Conservation (phyloP, 2,888 invertebrate genomes). For the Dolomedes plantarius region DNA sequence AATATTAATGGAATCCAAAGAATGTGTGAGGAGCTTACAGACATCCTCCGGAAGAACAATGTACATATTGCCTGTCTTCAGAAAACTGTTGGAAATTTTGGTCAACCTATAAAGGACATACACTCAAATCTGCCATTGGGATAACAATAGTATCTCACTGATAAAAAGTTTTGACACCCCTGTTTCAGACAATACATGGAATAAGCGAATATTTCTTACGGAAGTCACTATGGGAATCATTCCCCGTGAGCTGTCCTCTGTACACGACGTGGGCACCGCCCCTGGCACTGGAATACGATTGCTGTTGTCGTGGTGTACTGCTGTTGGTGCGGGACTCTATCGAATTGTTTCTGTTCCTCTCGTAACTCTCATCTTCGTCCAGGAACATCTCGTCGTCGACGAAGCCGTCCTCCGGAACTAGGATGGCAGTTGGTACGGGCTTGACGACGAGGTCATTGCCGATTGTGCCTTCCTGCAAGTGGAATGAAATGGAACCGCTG, state of each 20-base stretch:
- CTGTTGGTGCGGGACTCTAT: neutral
- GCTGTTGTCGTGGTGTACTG: neutral
- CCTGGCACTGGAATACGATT: neutral
- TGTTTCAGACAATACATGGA: too few species aligned
- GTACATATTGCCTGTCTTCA: too few species aligned
- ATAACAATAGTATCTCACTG: too few species aligned
- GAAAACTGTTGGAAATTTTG: too few species aligned
- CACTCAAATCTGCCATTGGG: too few species aligned
- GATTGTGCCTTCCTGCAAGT: slow-evolving; percentile 90
- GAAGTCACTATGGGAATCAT: slow-evolving; percentile 67
- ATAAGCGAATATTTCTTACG: too few species aligned
- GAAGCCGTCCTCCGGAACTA: slow-evolving; percentile 67
- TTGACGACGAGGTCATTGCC: slow-evolving; percentile 91
- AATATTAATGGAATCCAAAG: too few species aligned
- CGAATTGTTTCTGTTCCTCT: slow-evolving; percentile 35
- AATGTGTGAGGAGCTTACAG: too few species aligned
- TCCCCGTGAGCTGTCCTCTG: slow-evolving; percentile 79
- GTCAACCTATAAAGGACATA: too few species aligned
- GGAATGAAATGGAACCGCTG: too few species aligned
- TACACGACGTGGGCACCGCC: slow-evolving; percentile 83
- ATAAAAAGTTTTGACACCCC: too few species aligned
- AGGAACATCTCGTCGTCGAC: slow-evolving; percentile 85
- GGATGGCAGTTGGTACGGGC: slow-evolving; percentile 82
- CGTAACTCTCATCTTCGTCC: slow-evolving; percentile 80
- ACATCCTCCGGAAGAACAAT: too few species aligned